A percentile compares a stretch with the other conserved stretches of the same genome.
These are phyloP conservation scores for Drosophila ficusphila DNA, from an alignment of 1,140 invertebrate species.

Conservation along the genomic window DNA sequence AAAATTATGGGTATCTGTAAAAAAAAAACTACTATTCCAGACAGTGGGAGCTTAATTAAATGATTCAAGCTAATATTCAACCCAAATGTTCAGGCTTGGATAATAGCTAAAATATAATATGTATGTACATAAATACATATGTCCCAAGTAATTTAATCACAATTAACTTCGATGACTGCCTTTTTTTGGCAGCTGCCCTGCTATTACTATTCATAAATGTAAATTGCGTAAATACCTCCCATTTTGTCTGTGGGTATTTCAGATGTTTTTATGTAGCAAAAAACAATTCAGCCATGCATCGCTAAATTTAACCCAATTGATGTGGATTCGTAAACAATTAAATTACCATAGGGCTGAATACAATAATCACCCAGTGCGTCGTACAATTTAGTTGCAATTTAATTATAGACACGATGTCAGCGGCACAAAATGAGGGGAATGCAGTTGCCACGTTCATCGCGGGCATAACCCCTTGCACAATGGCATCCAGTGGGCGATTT, in stretches of 20 bases:
- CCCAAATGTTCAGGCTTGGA: too few relatives aligned
- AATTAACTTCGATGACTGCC: background rate
- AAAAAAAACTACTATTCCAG: too few relatives aligned
- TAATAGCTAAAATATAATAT: too few relatives aligned
- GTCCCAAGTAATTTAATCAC: background rate
- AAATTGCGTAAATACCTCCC: background rate
- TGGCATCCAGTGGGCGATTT: constrained; percentile 27
- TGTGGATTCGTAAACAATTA: background rate
- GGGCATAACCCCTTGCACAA: constrained; percentile 30
- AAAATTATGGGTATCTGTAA: too few relatives aligned
- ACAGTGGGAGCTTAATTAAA: too few relatives aligned
- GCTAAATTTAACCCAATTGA: constrained; percentile 16
- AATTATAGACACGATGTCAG: constrained; percentile 7
- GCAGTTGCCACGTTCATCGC: constrained; percentile 6
- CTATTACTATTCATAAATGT: constrained; percentile 1
- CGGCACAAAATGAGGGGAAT: constrained; percentile 16
- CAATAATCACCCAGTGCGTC: too few relatives aligned
- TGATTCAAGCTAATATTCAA: too few relatives aligned
- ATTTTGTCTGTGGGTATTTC: background rate
- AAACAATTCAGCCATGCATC: constrained; percentile 4
- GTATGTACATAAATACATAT: background rate
- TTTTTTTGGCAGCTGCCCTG: constrained; percentile 1
- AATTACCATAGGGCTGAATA: background rate
- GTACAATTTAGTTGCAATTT: background rate
- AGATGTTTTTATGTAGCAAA: background rate